These are phyloP conservation scores for Lasaia peninsularis DNA, from an alignment of 1,140 invertebrate genomes.

Conservation along the genomic window DNA sequence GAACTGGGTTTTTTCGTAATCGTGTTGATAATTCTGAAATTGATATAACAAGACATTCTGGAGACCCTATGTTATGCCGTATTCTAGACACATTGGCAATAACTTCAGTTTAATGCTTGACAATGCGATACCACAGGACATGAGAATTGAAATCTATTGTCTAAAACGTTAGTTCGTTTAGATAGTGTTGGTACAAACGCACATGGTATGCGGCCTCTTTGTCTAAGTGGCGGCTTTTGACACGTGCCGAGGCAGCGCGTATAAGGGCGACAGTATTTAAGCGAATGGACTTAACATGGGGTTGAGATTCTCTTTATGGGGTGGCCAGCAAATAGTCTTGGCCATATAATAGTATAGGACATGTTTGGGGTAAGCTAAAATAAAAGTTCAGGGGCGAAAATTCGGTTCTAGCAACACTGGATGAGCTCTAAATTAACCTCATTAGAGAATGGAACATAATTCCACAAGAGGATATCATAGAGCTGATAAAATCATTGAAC, in stretches of 20 bases:
- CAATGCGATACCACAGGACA: background rate
- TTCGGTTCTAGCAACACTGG: background rate
- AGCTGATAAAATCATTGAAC: background rate
- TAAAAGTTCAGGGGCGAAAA: background rate
- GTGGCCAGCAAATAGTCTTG: background rate
- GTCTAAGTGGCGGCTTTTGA: too few relatives aligned
- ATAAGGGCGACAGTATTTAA: too few relatives aligned
- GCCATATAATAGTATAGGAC: too few relatives aligned
- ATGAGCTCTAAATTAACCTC: background rate
- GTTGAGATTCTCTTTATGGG: background rate
- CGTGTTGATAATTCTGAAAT: background rate
- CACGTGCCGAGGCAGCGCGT: too few relatives aligned
- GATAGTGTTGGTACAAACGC: too few relatives aligned
- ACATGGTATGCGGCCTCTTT: too few relatives aligned
- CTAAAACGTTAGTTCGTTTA: too few relatives aligned
- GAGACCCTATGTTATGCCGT: background rate
- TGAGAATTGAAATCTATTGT: background rate
- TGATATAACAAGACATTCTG: background rate
- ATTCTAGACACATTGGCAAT: background rate
- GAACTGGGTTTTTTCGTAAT: background rate
- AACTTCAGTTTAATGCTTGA: background rate
- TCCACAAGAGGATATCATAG: background rate
- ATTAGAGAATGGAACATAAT: background rate
- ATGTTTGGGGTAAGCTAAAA: too few relatives aligned
- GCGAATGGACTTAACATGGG: too few relatives aligned